Conservation (phyloP, 2,113 vertebrate genomes). For the Gobiocypris rarus region DNA sequence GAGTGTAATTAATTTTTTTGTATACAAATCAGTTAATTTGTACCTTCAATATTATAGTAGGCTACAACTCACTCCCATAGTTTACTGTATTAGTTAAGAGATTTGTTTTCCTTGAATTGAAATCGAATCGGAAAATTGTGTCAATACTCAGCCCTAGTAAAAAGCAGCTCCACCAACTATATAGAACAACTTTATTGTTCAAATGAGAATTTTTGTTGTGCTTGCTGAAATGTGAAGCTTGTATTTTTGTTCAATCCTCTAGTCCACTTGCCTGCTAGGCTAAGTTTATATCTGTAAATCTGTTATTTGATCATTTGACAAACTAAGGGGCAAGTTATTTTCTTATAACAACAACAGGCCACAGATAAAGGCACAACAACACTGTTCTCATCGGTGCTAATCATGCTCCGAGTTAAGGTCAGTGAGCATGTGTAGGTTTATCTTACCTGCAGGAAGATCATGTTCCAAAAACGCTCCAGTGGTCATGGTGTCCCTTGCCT, state of each 20-base stretch:
- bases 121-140: too few relatives aligned
- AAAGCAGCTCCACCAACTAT: too few relatives aligned
- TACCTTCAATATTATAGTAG: too few relatives aligned
- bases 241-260: background rate
- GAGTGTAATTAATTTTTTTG: too few relatives aligned
- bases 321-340: background rate
- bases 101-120: too few relatives aligned
- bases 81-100: too few relatives aligned
- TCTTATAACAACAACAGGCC: conserved; percentile 7
- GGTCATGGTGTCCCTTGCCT: conserved; percentile 6
- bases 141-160: too few relatives aligned
- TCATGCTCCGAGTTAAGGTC: conserved; percentile 25
- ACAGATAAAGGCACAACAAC: conserved; percentile 3
- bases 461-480: conserved; percentile 29
- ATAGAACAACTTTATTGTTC: background rate
- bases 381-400: background rate
- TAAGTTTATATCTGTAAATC: background rate
- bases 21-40: too few relatives aligned
- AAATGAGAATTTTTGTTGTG: background rate
- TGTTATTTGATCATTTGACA: background rate
- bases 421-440: conserved; percentile 31
- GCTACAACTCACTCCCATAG: too few relatives aligned
- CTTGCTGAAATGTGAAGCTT: background rate
- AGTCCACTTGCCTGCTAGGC: too few relatives aligned
- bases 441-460: conserved; percentile 37